Conservation (phyloP, 1,140 invertebrate genomes). For the Anthonomus grandis region DNA sequence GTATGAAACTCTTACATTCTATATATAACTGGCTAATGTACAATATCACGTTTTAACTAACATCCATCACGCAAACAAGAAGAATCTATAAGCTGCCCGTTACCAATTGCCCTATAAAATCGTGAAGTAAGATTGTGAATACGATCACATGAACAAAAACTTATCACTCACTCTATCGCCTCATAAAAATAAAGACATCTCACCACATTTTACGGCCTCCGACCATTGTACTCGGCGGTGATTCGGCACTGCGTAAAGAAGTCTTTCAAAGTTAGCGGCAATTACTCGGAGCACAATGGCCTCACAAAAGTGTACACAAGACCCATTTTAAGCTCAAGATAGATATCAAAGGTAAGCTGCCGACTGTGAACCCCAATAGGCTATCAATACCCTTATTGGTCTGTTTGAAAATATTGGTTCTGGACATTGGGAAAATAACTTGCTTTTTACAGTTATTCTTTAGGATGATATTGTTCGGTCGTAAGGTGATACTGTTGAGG, state of each 20-base stretch:
- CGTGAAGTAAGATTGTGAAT: too few relatives aligned
- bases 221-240: not conserved
- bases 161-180: too few relatives aligned
- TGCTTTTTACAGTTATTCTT: not conserved
- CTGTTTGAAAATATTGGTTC: slow-evolving; percentile 13
- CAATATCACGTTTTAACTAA: too few relatives aligned
- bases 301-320: slow-evolving; percentile 4
- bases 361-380: slow-evolving; percentile 8
- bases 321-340: slow-evolving; percentile 16
- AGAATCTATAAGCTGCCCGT: too few relatives aligned
- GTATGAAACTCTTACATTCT: too few relatives aligned
- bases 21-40: too few relatives aligned
- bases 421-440: not conserved
- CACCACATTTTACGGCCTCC: too few relatives aligned
- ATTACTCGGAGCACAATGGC: slow-evolving; percentile 17
- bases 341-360: slow-evolving; percentile 14
- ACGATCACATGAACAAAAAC: too few relatives aligned
- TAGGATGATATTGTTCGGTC: too few relatives aligned
- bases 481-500: slow-evolving; percentile 4
- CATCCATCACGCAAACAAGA: too few relatives aligned
- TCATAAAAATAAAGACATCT: too few relatives aligned
- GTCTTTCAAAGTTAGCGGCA: slow-evolving; percentile 7
- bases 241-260: not conserved
- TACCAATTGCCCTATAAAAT: too few relatives aligned
- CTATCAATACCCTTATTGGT: slow-evolving; percentile 15